Evolutionary conservation across 2,888 invertebrate genomes (phyloP).

Genomic region (Pandemis corylana): DNA sequence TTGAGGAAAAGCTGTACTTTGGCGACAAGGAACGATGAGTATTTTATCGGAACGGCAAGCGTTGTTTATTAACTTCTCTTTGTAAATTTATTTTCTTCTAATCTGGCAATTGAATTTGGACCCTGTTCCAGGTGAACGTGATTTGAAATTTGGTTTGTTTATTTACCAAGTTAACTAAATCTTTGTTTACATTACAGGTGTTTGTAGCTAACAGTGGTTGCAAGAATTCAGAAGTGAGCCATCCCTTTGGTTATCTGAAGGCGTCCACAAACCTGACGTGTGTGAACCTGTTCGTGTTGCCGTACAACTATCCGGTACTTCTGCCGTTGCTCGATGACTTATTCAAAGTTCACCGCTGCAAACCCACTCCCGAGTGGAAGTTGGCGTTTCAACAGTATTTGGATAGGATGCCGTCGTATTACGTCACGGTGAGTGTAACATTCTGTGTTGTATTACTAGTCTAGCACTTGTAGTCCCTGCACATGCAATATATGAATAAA

Average conservation of each 20-base stretch:
- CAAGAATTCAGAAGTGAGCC: slow-evolving; percentile 91
- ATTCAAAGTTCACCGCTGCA: slow-evolving; percentile 96
- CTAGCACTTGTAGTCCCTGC: too few species aligned
- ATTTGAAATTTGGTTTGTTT: too few species aligned
- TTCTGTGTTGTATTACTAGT: background rate
- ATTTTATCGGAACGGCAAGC: too few species aligned
- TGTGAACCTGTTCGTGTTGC: slow-evolving; percentile 98
- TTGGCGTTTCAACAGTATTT: slow-evolving; percentile 97
- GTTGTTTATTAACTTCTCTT: too few species aligned
- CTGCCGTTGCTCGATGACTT: slow-evolving; percentile 96
- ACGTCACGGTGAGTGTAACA: slow-evolving; percentile 87
- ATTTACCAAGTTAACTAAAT: too few species aligned
- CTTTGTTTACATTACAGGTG: slow-evolving; percentile 82
- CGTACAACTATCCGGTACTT: slow-evolving; percentile 98
- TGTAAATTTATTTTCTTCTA: too few species aligned
- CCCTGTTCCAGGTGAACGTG: too few species aligned
- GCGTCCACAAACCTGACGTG: slow-evolving; percentile 96
- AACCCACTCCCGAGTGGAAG: slow-evolving; percentile 96
- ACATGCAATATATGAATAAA: too few species aligned
- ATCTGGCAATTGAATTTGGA: too few species aligned
- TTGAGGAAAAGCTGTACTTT: background rate
- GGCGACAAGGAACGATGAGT: too few species aligned
- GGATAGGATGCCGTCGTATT: slow-evolving; percentile 98
- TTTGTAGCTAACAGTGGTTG: slow-evolving; percentile 96
- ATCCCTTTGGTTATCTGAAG: slow-evolving; percentile 99